Evolutionary conservation across 2,113 vertebrate species (phyloP).

Genomic region (Chunga burmeisteri): DNA sequence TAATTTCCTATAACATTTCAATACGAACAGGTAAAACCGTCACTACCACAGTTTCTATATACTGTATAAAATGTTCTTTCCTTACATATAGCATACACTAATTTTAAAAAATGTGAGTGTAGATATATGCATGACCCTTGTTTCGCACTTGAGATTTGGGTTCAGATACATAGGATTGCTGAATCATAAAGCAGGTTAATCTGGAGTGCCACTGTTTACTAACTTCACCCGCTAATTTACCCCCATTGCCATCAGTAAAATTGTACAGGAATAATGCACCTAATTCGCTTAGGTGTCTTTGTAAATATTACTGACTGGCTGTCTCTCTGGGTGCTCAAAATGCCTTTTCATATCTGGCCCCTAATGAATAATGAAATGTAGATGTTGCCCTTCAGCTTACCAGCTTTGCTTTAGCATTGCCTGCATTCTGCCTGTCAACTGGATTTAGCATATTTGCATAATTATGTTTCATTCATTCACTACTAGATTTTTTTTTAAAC

Average conservation of each 20-base stretch:
- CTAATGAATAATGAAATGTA: conserved; percentile 54
- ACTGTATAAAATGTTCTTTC: background rate
- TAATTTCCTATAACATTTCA: conserved; percentile 41
- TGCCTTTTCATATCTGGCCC: conserved; percentile 8
- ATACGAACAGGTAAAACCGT: background rate
- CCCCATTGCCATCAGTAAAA: background rate
- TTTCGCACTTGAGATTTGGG: background rate
- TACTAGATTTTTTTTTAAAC: background rate
- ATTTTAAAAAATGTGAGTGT: background rate
- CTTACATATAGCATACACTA: background rate
- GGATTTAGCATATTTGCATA: conserved; percentile 41
- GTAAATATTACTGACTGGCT: background rate
- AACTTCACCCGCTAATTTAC: background rate
- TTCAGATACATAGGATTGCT: background rate
- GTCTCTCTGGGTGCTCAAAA: conserved; percentile 3
- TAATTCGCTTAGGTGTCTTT: background rate
- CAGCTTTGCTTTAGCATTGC: conserved; percentile 22
- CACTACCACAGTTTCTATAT: background rate
- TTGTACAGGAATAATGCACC: background rate
- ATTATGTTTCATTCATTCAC: conserved; percentile 55
- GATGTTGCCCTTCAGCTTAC: conserved; percentile 52
- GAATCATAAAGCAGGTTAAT: background rate
- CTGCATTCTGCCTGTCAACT: conserved; percentile 15
- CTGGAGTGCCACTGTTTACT: background rate
- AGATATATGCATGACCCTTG: background rate